phyloP scores from a whole-genome alignment of 2,797 vertebrate species.

The Dipus sagitta region DNA sequence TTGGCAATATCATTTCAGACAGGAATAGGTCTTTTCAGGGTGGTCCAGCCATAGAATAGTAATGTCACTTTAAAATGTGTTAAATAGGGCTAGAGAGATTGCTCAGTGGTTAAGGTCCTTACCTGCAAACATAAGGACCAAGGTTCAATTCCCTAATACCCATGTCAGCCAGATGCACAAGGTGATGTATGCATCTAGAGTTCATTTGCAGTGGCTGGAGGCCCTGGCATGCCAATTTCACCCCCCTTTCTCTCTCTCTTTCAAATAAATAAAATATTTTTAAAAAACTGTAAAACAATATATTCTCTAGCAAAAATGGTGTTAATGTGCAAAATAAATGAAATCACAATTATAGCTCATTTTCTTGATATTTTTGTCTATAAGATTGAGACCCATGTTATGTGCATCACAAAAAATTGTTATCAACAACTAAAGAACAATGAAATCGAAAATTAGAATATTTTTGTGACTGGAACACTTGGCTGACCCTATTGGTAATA shows the following conservation, averaged over 20 bases:
- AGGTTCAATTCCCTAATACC: too few relatives aligned
- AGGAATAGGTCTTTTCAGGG: not conserved
- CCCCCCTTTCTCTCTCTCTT: too few relatives aligned
- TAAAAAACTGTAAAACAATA: constrained; percentile 43
- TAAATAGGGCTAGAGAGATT: not conserved
- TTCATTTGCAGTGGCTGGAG: too few relatives aligned
- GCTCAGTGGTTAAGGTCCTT: too few relatives aligned
- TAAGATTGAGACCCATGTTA: constrained; percentile 59
- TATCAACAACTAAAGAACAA: constrained; percentile 62
- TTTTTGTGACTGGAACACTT: constrained; percentile 55
- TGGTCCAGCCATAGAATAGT: not conserved
- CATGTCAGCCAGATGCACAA: too few relatives aligned
- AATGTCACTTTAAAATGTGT: constrained; percentile 43
- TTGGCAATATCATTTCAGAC: not conserved
- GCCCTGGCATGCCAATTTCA: too few relatives aligned
- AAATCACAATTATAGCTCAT: constrained; percentile 17
- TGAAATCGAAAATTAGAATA: constrained; percentile 44
- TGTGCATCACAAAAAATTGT: constrained; percentile 35
- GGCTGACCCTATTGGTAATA: constrained; percentile 55
- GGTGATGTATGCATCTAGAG: too few relatives aligned
- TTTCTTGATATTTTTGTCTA: constrained; percentile 24
- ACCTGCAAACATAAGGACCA: too few relatives aligned
- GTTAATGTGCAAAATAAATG: constrained; percentile 43
- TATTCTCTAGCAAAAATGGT: constrained; percentile 39
- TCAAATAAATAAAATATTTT: not conserved